Percentiles rank a stretch among this genome's conserved stretches.
phyloP scores from a whole-genome alignment of 2,113 vertebrate species.

The Circaetus gallicus region DNA sequence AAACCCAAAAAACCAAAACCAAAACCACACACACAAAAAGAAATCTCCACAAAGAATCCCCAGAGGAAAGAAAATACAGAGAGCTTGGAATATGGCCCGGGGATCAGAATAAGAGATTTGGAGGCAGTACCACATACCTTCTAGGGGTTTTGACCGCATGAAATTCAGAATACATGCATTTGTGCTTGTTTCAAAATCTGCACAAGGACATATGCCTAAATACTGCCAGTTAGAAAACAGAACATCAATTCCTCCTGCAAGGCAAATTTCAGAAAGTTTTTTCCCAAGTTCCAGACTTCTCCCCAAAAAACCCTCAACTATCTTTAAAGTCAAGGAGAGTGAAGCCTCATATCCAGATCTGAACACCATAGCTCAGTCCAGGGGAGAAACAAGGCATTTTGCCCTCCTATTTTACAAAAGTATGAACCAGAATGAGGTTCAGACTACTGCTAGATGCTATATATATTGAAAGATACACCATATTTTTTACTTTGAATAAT shows the following conservation, averaged over 20 bases:
- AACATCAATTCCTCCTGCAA: background rate
- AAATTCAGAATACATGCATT: background rate
- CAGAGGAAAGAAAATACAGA: background rate
- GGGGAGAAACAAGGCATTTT: background rate
- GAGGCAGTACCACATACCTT: background rate
- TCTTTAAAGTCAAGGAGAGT: background rate
- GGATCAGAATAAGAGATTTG: background rate
- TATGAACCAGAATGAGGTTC: background rate
- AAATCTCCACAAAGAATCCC: background rate
- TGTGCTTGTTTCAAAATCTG: background rate
- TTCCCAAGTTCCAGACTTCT: background rate
- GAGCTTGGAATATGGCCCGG: background rate
- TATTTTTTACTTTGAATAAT: background rate
- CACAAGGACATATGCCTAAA: background rate
- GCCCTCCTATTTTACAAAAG: background rate
- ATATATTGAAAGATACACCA: background rate
- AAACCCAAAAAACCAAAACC: background rate
- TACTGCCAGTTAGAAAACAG: background rate
- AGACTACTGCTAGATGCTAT: background rate
- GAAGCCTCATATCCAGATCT: background rate
- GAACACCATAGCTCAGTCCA: background rate
- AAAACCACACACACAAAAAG: background rate
- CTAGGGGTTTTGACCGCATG: background rate
- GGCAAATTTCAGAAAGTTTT: background rate
- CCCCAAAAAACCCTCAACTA: fast-evolving